Conservation (phyloP, 2,888 invertebrate genomes). For the Timema cristinae region DNA sequence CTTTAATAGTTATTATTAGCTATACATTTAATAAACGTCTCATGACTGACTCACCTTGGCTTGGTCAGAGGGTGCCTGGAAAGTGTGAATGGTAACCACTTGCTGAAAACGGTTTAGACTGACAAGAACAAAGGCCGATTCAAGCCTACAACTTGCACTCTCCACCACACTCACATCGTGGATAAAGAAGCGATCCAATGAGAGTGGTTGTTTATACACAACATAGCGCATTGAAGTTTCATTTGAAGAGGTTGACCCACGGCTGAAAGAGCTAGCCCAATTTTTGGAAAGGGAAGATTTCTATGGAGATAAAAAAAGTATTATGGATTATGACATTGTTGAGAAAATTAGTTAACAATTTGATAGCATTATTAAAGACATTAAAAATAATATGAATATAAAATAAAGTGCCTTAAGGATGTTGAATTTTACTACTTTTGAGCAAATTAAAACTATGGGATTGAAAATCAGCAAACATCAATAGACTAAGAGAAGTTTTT, state of each 20-base stretch:
- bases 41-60: conserved; percentile 40
- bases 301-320: conserved; percentile 35
- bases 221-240: conserved; percentile 41
- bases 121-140: conserved; percentile 45
- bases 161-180: conserved; percentile 43
- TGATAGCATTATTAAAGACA: too few relatives aligned
- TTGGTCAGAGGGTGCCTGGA: conserved; percentile 44
- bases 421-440: too few relatives aligned
- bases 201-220: conserved; percentile 47
- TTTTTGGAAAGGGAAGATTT: conserved; percentile 47
- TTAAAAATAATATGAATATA: too few relatives aligned
- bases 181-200: conserved; percentile 46
- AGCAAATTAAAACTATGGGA: too few relatives aligned
- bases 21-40: background rate
- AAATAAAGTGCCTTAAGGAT: too few relatives aligned
- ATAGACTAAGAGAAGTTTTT: too few relatives aligned
- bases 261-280: conserved; percentile 42
- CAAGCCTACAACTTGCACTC: conserved; percentile 41
- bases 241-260: conserved; percentile 37
- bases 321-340: too few relatives aligned
- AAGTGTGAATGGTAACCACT: conserved; percentile 47
- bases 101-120: conserved; percentile 47
- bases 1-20: background rate
- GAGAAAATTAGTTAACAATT: too few relatives aligned
- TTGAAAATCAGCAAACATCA: too few relatives aligned